Evolutionary conservation across 2,888 invertebrate species (phyloP).

Genomic region (Tipula helvola): DNA sequence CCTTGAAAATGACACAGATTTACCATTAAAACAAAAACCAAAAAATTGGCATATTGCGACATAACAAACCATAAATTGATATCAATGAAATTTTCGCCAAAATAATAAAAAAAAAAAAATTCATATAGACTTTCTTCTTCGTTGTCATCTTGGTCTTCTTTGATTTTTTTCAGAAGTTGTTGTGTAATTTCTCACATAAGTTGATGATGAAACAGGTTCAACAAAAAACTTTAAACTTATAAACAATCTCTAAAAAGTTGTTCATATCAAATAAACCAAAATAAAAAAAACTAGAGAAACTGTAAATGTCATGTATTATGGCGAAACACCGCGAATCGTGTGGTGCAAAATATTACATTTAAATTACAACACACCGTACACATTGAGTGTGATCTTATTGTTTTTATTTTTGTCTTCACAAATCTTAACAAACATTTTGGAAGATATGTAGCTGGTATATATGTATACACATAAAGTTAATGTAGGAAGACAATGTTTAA

Average conservation of each 20-base stretch:
- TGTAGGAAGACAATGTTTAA: not conserved
- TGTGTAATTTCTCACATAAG: not conserved
- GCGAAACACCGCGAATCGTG: not conserved
- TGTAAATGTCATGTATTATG: not conserved
- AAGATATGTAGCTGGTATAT: not conserved
- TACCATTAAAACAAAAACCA: not conserved
- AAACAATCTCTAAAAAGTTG: not conserved
- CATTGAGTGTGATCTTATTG: not conserved
- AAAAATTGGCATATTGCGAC: not conserved
- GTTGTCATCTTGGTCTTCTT: not conserved
- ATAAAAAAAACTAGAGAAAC: not conserved
- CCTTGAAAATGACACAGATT: not conserved
- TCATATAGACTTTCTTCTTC: not conserved
- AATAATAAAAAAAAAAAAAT: not conserved
- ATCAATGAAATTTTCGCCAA: not conserved
- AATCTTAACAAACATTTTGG: not conserved
- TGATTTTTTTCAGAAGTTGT: not conserved
- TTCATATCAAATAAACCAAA: not conserved
- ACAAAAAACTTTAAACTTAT: not conserved
- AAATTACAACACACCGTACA: not conserved
- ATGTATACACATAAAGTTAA: not conserved
- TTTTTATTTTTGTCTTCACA: not conserved
- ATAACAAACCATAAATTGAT: not conserved
- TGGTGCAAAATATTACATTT: not conserved
- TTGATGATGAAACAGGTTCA: not conserved